Evolutionary conservation across 2,113 vertebrate genomes (phyloP).

Genomic region (Cochlearius cochlearius): DNA sequence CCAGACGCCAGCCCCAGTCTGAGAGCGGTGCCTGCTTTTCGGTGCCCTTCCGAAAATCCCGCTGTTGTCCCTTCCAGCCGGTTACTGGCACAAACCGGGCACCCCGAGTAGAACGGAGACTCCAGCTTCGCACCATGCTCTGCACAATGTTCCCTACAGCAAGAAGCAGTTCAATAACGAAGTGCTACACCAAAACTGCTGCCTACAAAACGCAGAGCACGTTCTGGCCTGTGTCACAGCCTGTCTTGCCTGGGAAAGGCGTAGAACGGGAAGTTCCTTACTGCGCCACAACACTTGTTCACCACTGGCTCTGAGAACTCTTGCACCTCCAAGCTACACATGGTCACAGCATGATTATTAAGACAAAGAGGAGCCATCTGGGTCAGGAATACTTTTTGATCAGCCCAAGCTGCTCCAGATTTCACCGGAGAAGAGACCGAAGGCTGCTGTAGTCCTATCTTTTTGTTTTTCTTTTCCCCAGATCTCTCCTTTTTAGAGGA

Average conservation of each 20-base stretch:
- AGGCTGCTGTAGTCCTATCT: neutral
- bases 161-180: neutral
- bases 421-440: neutral
- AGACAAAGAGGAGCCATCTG: neutral
- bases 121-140: neutral
- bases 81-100: neutral
- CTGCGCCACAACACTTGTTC: neutral
- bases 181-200: neutral
- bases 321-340: neutral
- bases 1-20: neutral
- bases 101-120: neutral
- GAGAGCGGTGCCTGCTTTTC: neutral
- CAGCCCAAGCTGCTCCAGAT: neutral
- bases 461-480: neutral
- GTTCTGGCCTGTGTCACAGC: neutral
- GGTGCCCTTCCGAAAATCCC: neutral
- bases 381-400: neutral
- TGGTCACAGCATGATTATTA: neutral
- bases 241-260: neutral
- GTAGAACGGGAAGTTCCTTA: neutral
- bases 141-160: neutral
- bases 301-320: neutral
- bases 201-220: neutral
- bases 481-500: neutral
- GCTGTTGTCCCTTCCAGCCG: neutral